A percentile compares a stretch with the other conserved stretches of the same genome.
Evolutionary conservation across 2,113 vertebrate species (phyloP).

Genomic region (Alligator mississippiensis): DNA sequence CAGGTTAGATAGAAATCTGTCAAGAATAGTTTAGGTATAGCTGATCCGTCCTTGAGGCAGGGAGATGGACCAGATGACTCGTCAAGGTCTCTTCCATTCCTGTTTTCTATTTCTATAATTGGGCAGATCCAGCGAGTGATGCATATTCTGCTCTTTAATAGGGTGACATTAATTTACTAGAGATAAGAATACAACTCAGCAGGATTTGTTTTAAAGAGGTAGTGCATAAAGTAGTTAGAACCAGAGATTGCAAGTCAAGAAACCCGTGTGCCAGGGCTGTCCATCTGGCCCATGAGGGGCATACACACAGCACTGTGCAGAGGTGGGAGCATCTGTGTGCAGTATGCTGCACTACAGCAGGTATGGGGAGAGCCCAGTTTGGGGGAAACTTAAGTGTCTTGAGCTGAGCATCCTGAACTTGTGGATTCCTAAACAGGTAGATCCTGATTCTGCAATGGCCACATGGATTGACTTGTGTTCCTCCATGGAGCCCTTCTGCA

Average conservation of each 20-base stretch:
- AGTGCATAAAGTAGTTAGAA: background rate
- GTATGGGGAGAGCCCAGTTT: background rate
- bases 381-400: background rate
- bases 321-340: too few species aligned
- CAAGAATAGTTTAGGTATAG: too few species aligned
- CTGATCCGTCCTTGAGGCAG: too few species aligned
- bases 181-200: background rate
- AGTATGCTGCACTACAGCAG: too few species aligned
- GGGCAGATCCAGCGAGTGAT: background rate
- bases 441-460: background rate
- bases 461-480: too few species aligned
- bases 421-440: background rate
- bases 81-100: too few species aligned
- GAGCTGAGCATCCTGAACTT: background rate
- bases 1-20: too few species aligned
- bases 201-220: background rate
- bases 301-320: too few species aligned
- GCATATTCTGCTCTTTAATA: background rate
- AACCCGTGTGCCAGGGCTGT: too few species aligned
- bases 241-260: background rate
- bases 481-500: background rate
- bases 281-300: too few species aligned
- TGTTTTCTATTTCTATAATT: background rate
- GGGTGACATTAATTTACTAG: background rate
- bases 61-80: too few species aligned